Percentiles rank a stretch among this genome's conserved stretches.
Evolutionary conservation across 2,797 vertebrate species (phyloP).

Genomic region (Xyrichtys novacula): DNA sequence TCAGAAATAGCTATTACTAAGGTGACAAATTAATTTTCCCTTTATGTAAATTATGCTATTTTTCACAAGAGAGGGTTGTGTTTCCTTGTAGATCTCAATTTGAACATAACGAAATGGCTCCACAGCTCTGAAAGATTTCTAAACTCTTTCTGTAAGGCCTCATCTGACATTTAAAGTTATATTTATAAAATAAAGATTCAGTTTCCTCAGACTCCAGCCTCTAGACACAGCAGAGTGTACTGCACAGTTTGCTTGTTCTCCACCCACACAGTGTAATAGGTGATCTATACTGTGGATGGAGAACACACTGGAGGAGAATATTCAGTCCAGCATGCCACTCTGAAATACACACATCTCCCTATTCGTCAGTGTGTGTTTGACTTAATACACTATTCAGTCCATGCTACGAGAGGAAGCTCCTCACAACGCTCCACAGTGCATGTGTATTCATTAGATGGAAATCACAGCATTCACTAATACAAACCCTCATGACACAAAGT

Average conservation of each 20-base stretch:
- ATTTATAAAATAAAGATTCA: constrained; percentile 37
- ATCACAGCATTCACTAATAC: constrained; percentile 17
- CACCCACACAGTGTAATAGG: constrained; percentile 62
- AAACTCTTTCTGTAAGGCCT: background rate
- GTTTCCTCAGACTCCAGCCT: constrained; percentile 44
- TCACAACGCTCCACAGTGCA: constrained; percentile 24
- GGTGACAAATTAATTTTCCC: background rate
- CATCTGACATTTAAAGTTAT: constrained; percentile 14
- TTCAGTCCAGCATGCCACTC: constrained; percentile 32
- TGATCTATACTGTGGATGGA: constrained; percentile 55
- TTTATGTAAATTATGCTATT: too few species aligned
- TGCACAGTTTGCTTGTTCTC: constrained; percentile 37
- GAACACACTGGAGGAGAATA: constrained; percentile 32
- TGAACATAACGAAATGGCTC: too few species aligned
- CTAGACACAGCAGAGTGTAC: constrained; percentile 31
- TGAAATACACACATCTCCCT: constrained; percentile 22
- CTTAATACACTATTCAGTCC: constrained; percentile 22
- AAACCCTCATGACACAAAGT: constrained; percentile 34
- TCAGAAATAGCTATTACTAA: background rate
- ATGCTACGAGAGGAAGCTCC: constrained; percentile 4
- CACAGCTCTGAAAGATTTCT: background rate
- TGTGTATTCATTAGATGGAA: constrained; percentile 39
- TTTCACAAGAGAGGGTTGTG: too few species aligned
- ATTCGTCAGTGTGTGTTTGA: constrained; percentile 4
- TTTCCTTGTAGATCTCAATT: background rate